Conservation (phyloP, 2,113 vertebrate species). For the Bubo bubo region DNA sequence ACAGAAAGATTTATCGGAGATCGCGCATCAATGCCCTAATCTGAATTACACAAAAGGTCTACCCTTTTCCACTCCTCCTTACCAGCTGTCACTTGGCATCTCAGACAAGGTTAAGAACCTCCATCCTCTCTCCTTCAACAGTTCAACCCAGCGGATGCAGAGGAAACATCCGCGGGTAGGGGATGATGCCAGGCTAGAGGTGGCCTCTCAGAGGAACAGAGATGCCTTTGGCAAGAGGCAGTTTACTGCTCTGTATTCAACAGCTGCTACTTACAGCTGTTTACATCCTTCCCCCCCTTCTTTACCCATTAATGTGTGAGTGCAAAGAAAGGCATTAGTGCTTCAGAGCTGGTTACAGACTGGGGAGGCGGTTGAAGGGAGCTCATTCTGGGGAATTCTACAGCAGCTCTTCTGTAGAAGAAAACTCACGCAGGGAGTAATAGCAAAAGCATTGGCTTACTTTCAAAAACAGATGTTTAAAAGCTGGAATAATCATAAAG, state of each 20-base stretch:
- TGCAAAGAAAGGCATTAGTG: background rate
- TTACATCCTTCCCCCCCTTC: background rate
- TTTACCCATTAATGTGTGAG: background rate
- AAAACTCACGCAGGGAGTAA: background rate
- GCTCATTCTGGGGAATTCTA: background rate
- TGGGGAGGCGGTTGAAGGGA: background rate
- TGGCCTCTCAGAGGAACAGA: background rate
- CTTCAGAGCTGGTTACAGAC: background rate
- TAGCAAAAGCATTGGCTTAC: background rate
- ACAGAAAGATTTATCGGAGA: background rate
- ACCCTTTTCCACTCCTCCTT: background rate
- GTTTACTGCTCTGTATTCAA: background rate
- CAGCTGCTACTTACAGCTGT: constrained; percentile 45
- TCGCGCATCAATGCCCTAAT: background rate
- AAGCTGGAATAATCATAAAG: background rate
- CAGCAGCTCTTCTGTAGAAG: background rate
- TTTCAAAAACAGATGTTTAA: background rate
- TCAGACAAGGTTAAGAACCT: background rate
- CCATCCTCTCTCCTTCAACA: background rate
- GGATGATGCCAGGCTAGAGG: background rate
- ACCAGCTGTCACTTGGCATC: background rate
- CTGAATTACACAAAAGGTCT: background rate
- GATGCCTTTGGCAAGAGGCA: background rate
- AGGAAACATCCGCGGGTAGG: accelerated
- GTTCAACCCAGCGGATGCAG: background rate